Percentiles rank a stretch among this genome's conserved stretches.
These are phyloP conservation scores for Calameuta pallipes DNA, from an alignment of 2,888 invertebrate genomes.

Conservation along the genomic window DNA sequence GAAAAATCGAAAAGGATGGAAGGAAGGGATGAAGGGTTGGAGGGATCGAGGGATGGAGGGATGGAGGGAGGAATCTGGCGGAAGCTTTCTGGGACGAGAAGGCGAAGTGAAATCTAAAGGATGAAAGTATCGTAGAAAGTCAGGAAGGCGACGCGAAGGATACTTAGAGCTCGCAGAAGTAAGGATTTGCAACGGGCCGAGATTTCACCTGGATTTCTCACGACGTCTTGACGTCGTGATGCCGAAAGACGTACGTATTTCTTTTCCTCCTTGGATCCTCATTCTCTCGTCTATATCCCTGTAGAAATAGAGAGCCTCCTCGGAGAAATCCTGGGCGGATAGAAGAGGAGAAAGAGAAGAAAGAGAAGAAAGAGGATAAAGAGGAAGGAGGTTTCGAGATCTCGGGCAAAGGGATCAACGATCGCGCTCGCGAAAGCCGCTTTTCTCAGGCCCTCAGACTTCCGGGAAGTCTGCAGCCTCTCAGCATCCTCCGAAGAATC, in stretches of 20 bases:
- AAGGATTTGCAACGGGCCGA: too few relatives aligned
- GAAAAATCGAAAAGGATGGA: constrained; percentile 13
- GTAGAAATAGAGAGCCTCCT: too few relatives aligned
- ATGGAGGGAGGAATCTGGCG: constrained; percentile 12
- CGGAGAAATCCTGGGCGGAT: too few relatives aligned
- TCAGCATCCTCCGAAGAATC: too few relatives aligned
- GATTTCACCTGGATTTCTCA: too few relatives aligned
- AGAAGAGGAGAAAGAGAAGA: background rate
- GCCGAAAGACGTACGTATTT: too few relatives aligned
- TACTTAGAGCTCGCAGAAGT: background rate
- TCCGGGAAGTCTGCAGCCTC: too few relatives aligned
- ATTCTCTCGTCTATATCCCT: too few relatives aligned
- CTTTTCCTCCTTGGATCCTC: too few relatives aligned
- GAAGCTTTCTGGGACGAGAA: constrained; percentile 16
- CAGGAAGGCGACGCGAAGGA: background rate
- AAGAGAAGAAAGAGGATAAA: background rate
- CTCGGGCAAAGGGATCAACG: constrained; percentile 18
- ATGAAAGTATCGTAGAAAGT: background rate
- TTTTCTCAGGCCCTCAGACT: background rate
- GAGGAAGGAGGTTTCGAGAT: constrained; percentile 1
- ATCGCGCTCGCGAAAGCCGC: constrained; percentile 14
- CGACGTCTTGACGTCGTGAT: too few relatives aligned
- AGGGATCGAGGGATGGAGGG: constrained; percentile 8
- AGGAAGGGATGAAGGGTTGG: constrained; percentile 15
- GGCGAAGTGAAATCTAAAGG: constrained; percentile 16